phyloP scores from a whole-genome alignment of 2,797 vertebrate genomes.

The Enteromius afrohamiltoni region DNA sequence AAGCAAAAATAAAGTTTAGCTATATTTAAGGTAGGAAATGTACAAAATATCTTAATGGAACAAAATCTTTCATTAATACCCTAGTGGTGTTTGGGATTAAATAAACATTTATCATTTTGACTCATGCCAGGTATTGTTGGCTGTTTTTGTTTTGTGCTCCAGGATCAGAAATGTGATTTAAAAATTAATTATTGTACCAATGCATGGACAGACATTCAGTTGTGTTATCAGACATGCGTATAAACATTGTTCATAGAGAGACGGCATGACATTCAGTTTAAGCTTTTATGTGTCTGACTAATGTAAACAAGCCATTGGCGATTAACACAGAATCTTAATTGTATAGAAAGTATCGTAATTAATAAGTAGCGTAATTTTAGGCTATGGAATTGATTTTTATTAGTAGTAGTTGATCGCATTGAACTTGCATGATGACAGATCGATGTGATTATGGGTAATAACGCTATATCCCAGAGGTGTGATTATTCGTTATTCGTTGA shows the following conservation, averaged over 20 bases:
- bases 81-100: not conserved
- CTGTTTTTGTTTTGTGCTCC: not conserved
- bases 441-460: not conserved
- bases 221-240: not conserved
- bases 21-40: not conserved
- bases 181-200: not conserved
- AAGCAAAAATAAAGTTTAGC: not conserved
- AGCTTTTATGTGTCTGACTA: not conserved
- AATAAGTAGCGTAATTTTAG: not conserved
- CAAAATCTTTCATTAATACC: not conserved
- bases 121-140: not conserved
- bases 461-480: not conserved
- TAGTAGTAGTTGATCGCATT: too few species aligned
- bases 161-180: not conserved
- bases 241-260: not conserved
- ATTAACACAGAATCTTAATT: not conserved
- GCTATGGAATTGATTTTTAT: too few species aligned
- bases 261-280: not conserved
- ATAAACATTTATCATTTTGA: not conserved
- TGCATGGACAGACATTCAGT: not conserved
- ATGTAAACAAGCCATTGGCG: not conserved
- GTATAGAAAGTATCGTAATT: not conserved
- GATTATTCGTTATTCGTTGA: not conserved
- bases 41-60: not conserved
- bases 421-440: too few species aligned